Evolutionary conservation across 2,113 vertebrate species (phyloP), one percentile per base, ranked within the genome.

Genomic region (Callithrix jacchus): DNA sequence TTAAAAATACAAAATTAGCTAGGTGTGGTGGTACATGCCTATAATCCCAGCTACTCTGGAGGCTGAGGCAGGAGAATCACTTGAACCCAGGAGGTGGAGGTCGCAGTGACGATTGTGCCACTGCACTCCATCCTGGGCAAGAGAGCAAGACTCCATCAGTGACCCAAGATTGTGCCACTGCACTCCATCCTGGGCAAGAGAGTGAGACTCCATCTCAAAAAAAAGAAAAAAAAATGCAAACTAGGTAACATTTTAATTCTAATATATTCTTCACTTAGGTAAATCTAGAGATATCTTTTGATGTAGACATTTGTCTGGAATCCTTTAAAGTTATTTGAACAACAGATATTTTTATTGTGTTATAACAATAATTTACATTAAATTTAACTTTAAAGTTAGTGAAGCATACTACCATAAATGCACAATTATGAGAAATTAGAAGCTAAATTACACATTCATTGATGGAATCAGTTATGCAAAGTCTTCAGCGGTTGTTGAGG

Each of bases 191-290:
- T 64, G 61, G 61, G 61, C 27, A 30, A 64, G 12, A 64, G 27
- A 64, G 27, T 1, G 0, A 64, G 27, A 64, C 61, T 11, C 58
- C 13, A 27, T 64, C 61, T 64, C 27, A 32, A 64, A 64, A 13
- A 64, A 61, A 61, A 10, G 11, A 61, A 27, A 12, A 61, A 64
- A 91, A 95, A 95, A 80, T 95, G 32, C 18, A 91, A 91, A 58
- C 8, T 27, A 89, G 73, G n/a, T 77, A 54, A 35, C 23, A 96
- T 74, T 97, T 96, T 58, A 86, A 96, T 96, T 96, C 23, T 84
- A 73, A 95, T 82, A 40, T 92, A 81, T 45, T 90, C 45, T 45
- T 89, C 30, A 95, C 56, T 87, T 76, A 52, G 40, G 61, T 16
- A 52, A 76, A 87, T 32, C 25, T 66, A n/a, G 77, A 83, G 56